These are phyloP conservation scores for Microcebus griseorufus DNA, from an alignment of 2,113 vertebrate genomes.

Conservation along the genomic window DNA sequence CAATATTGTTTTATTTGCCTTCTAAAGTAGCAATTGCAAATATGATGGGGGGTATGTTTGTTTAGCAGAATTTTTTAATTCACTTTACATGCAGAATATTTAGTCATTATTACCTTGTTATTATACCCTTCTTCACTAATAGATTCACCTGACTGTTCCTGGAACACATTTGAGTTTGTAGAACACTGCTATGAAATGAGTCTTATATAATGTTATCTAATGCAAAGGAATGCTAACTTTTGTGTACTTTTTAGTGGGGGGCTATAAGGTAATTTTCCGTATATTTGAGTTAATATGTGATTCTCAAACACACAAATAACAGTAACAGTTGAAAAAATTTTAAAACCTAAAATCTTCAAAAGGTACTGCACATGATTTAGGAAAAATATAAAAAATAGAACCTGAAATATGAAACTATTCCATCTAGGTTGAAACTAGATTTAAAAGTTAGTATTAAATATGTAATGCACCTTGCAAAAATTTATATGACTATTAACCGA, in stretches of 20 bases:
- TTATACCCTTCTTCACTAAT: not conserved
- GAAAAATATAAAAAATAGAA: not conserved
- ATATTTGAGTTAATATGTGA: not conserved
- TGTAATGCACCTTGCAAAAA: not conserved
- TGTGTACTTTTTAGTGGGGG: not conserved
- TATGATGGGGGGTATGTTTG: not conserved
- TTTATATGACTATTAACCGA: constrained; percentile 38
- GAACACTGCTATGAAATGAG: not conserved
- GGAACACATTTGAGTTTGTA: not conserved
- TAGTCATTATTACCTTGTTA: not conserved
- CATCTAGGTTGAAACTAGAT: not conserved
- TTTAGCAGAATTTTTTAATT: not conserved
- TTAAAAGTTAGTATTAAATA: not conserved
- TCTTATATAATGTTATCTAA: not conserved
- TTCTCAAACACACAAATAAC: not conserved
- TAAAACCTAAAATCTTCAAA: not conserved
- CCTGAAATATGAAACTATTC: not conserved
- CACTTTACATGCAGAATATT: not conserved
- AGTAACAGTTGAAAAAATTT: not conserved
- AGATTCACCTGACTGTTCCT: not conserved
- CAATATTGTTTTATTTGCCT: not conserved
- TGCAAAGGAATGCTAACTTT: not conserved
- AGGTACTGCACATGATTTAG: not conserved
- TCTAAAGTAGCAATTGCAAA: not conserved
- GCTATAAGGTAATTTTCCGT: not conserved